Percentiles rank a stretch among this genome's conserved stretches.
phyloP scores from a whole-genome alignment of 1,140 invertebrate species.

The Drosophila sp. region DNA sequence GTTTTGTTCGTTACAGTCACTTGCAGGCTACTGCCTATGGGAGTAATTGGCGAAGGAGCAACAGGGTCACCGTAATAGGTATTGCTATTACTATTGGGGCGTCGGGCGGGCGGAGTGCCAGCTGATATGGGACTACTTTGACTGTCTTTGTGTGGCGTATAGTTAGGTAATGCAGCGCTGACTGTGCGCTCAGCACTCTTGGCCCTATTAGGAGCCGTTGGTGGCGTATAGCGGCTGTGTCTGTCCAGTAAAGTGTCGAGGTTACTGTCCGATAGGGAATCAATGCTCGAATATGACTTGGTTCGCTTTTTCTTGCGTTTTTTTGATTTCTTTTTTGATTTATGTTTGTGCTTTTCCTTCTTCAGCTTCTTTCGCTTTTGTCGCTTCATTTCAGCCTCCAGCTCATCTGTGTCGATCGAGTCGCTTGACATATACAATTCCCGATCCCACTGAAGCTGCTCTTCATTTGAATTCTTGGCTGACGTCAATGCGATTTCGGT shows the following conservation, averaged over 20 bases:
- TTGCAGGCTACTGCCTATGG: conserved; percentile 62
- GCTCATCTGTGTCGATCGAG: conserved; percentile 77
- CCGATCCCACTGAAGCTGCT: conserved; percentile 53
- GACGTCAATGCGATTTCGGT: conserved; percentile 38
- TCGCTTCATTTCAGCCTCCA: conserved; percentile 80
- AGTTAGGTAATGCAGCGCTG: conserved; percentile 81
- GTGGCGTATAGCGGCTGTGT: conserved; percentile 80
- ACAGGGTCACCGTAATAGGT: conserved; percentile 50
- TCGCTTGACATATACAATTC: conserved; percentile 73
- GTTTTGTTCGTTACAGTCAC: conserved; percentile 77
- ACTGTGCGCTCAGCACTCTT: conserved; percentile 85
- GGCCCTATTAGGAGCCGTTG: conserved; percentile 60
- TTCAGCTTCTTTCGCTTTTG: conserved; percentile 88
- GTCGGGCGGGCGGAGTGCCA: conserved; percentile 85
- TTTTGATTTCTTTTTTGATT: conserved; percentile 90
- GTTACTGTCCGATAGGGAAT: conserved; percentile 87
- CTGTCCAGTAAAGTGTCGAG: conserved; percentile 83
- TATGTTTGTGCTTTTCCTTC: conserved; percentile 85
- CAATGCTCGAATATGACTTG: conserved; percentile 87
- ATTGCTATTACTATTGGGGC: conserved; percentile 59
- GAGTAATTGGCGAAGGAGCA: conserved; percentile 35
- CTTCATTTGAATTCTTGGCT: conserved; percentile 59
- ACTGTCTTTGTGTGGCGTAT: conserved; percentile 70
- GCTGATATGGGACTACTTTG: conserved; percentile 87
- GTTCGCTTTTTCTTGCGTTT: conserved; percentile 88